Base-by-base conservation (phyloP, 2,797 vertebrate genomes). In the Leucoraja ocellata region DNA sequence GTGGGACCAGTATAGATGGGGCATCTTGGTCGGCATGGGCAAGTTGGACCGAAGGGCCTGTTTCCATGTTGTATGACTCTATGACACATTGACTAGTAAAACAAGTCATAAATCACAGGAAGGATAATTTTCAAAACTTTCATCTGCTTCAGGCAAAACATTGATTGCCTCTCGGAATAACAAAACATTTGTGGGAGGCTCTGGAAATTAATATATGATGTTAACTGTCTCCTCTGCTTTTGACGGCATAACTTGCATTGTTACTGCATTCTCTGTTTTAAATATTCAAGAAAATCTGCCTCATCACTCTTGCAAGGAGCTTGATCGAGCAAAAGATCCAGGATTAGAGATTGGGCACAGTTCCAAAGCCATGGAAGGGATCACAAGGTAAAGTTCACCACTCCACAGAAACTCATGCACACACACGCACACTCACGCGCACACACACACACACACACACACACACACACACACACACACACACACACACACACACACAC, bases 381-480 rank as follows among this genome's bases (percentile, higher is more conserved):
- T 93, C 86, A 93, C 88, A 94, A 94, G 93, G 93, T 93, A 93
- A 94, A 93, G 94, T 94, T 94, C 94, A 93, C 93, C 94, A 93
- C 94, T 13, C 93, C 93, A 95, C 95, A 0, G 3, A 94, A 95
- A 95, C 95, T 95, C 94, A 95, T 94, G 95, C 96, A 95, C 95
- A 95, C 90, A 21, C 92, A 61, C 0, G 5, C 0, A 9, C 86
- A 0, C 4, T 94, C 95, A 95, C 95, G 95, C 94, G 95, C 96
- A 93, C 32, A 32, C 32, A 32, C 32, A 32, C 32, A 32, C 32
- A 32, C 32, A 32, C 32, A 32, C 32, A 32, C 32, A 32, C 32
- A 32, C 32, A 32, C 32, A 32, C 32, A 32, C 32, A 32, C 32
- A 32, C 32, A 0, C 4, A 94, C 95, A 95, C 95, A 95, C 94